phyloP scores from a whole-genome alignment of 2,797 vertebrate species.

The Hozukius guyotensis region DNA sequence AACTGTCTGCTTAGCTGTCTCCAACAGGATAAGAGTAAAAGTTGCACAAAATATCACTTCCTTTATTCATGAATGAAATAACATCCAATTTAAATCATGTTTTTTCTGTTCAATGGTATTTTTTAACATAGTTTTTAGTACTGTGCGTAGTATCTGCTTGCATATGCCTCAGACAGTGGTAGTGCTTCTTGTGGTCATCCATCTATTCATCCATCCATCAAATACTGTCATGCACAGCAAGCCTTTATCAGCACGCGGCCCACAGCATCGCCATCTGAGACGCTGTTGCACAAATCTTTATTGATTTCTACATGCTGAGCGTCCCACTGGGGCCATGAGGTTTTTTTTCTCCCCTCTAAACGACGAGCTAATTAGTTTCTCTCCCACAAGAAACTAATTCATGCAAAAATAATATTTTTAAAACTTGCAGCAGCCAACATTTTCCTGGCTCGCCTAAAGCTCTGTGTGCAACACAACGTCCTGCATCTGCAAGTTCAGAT shows the following conservation, averaged over 20 bases:
- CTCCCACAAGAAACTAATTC: slow-evolving; percentile 30
- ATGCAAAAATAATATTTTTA: slow-evolving; percentile 25
- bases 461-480: neutral
- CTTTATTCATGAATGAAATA: neutral
- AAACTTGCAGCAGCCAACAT: neutral
- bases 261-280: slow-evolving; percentile 32
- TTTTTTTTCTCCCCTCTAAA: slow-evolving; percentile 21
- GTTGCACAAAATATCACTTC: neutral
- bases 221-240: slow-evolving; percentile 7
- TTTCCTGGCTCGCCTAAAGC: slow-evolving; percentile 16
- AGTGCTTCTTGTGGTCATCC: slow-evolving; percentile 16
- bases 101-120: neutral
- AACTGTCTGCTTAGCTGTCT: neutral
- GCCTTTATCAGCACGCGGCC: slow-evolving; percentile 47
- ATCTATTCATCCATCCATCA: slow-evolving; percentile 39
- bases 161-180: neutral
- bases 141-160: neutral
- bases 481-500: slow-evolving; percentile 1
- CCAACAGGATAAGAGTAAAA: neutral
- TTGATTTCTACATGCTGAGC: slow-evolving; percentile 56
- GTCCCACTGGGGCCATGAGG: slow-evolving; percentile 7
- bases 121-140: neutral
- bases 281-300: slow-evolving; percentile 53
- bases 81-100: neutral
- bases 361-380: slow-evolving; percentile 43